Percentiles rank a stretch among this genome's conserved stretches.
Evolutionary conservation across 2,888 invertebrate species (phyloP).

Genomic region (Sinotaia quadrata): DNA sequence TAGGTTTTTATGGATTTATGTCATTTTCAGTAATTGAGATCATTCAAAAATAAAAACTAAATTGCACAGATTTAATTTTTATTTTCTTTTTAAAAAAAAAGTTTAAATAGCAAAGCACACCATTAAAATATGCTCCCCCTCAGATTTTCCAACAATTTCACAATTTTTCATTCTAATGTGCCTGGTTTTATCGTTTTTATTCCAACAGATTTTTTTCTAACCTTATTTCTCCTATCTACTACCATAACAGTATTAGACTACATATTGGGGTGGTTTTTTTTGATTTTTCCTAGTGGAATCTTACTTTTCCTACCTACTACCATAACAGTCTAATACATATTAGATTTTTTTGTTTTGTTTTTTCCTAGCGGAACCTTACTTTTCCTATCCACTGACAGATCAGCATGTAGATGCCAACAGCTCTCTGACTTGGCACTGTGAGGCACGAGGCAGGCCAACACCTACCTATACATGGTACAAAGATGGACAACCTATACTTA

Average conservation of each 20-base stretch:
- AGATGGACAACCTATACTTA: slow-evolving; percentile 45
- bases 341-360: not conserved
- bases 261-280: not conserved
- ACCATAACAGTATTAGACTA: not conserved
- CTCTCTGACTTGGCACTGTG: slow-evolving; percentile 63
- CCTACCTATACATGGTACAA: slow-evolving; percentile 62
- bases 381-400: slow-evolving; percentile 60
- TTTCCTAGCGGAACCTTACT: slow-evolving; percentile 62
- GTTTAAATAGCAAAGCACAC: too few species aligned
- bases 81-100: too few species aligned
- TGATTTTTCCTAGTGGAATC: not conserved
- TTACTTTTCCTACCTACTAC: not conserved
- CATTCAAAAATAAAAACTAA: too few species aligned
- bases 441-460: slow-evolving; percentile 59
- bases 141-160: too few species aligned
- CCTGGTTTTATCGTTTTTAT: too few species aligned
- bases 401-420: slow-evolving; percentile 62
- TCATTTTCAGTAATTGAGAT: too few species aligned
- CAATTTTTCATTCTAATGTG: too few species aligned
- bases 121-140: too few species aligned
- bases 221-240: not conserved
- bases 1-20: too few species aligned
- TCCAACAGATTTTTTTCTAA: too few species aligned
- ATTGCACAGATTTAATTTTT: too few species aligned
- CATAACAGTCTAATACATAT: too few species aligned